phyloP scores from a whole-genome alignment of 2,888 invertebrate genomes.

The Chaitophorus viminalis region DNA sequence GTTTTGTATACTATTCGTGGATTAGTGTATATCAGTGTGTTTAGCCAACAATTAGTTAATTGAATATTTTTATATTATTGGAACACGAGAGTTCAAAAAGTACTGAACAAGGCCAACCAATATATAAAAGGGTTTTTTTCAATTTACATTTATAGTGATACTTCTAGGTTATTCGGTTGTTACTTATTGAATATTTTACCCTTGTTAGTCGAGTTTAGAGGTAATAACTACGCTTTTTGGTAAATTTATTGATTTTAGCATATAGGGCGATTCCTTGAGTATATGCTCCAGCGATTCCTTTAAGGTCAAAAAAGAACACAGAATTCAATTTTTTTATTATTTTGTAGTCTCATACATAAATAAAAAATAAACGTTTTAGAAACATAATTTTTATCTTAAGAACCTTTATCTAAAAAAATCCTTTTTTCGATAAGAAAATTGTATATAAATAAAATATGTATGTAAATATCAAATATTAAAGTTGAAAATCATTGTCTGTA shows the following conservation, averaged over 20 bases:
- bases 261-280: not conserved
- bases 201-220: not conserved
- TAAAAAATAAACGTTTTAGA: no score
- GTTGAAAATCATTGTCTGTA: no score
- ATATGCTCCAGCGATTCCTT: not conserved
- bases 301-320: no score
- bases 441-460: no score
- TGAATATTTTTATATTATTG: constrained; percentile 9
- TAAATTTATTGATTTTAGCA: constrained; percentile 6
- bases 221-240: not conserved
- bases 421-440: no score
- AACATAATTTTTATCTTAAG: no score
- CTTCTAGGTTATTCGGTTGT: constrained; percentile 10
- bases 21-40: not conserved
- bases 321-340: no score
- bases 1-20: not conserved
- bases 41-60: constrained; percentile 23
- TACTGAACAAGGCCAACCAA: not conserved
- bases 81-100: not conserved
- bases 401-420: no score
- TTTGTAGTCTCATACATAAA: no score
- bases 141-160: constrained; percentile 25
- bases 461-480: no score
- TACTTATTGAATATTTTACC: constrained; percentile 35
- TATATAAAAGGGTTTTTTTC: not conserved